A percentile compares a stretch with the other conserved stretches of the same genome.
Evolutionary conservation across 2,113 vertebrate genomes (phyloP).

Genomic region (Pangasianodon gigas): DNA sequence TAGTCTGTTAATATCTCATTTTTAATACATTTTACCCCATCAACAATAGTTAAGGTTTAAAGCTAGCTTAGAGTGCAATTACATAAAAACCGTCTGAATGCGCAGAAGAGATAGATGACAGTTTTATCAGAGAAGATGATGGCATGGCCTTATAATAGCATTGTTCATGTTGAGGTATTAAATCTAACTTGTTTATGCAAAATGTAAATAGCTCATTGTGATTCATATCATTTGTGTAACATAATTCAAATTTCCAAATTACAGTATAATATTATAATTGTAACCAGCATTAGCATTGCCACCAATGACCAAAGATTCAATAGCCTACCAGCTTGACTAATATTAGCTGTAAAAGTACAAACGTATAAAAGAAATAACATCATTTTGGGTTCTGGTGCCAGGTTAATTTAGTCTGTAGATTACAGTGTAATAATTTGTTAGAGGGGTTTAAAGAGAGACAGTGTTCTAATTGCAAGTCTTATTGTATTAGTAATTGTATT

Average conservation of each 20-base stretch:
- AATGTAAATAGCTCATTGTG: background rate
- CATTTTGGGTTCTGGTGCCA: background rate
- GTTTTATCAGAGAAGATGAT: background rate
- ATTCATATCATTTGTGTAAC: background rate
- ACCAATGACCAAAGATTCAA: background rate
- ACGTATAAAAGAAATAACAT: background rate
- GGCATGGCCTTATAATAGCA: background rate
- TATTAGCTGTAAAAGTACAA: background rate
- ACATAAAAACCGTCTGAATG: background rate
- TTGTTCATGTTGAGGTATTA: background rate
- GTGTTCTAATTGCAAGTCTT: background rate
- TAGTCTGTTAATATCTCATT: background rate
- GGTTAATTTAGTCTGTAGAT: background rate
- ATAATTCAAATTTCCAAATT: background rate
- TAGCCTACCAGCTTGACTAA: background rate
- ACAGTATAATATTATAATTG: background rate
- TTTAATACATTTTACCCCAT: background rate
- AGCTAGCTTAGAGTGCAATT: background rate
- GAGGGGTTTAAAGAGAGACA: background rate
- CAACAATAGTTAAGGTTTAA: background rate
- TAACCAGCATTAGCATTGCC: background rate
- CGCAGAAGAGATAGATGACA: background rate
- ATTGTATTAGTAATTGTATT: conserved; percentile 20
- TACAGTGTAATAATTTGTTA: background rate
- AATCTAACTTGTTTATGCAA: background rate